A percentile compares a stretch with the other conserved stretches of the same genome.
Evolutionary conservation across 2,888 invertebrate species (phyloP).

Genomic region (Mamestra brassicae): DNA sequence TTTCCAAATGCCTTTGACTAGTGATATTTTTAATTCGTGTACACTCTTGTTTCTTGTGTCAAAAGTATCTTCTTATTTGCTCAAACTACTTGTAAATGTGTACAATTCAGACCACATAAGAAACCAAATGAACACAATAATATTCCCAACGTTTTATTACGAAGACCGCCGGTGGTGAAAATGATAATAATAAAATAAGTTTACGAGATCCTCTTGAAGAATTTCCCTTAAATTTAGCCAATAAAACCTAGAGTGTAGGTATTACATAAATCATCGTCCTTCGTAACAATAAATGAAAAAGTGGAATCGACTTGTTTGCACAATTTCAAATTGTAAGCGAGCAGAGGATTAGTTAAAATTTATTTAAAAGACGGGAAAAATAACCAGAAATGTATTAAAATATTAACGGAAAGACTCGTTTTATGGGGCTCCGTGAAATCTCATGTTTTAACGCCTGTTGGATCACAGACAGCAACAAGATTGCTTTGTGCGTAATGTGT

Average conservation of each 20-base stretch:
- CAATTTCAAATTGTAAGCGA: conserved; percentile 46
- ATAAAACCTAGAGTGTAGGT: conserved; percentile 85
- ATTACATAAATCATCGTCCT: conserved; percentile 88
- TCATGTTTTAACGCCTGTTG: conserved; percentile 1
- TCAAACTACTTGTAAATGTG: background rate
- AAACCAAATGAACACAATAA: conserved; percentile 54
- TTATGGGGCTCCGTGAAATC: background rate
- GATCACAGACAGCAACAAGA: background rate
- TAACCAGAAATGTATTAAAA: background rate
- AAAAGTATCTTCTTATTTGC: background rate
- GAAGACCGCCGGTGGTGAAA: conserved; percentile 68
- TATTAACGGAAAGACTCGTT: no score
- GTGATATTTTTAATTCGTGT: background rate
- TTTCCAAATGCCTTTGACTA: background rate
- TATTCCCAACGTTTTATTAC: conserved; percentile 60
- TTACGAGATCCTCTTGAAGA: conserved; percentile 76
- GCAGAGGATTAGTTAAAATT: background rate
- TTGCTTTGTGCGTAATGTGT: background rate
- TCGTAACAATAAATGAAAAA: conserved; percentile 84
- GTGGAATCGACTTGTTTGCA: conserved; percentile 78
- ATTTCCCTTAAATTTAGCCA: conserved; percentile 78
- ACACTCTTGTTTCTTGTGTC: background rate
- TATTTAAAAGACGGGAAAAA: background rate
- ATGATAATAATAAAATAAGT: conserved; percentile 81
- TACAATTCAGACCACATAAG: conserved; percentile 2